phyloP scores from a whole-genome alignment of 2,113 vertebrate species.

The mouse (Mus musculus) region GRCm39 chr8:56769501-56770000 shows the following conservation, averaged over 20 bases:
- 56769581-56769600: not conserved
- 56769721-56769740: constrained; percentile 16
- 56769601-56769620: constrained; percentile 9
- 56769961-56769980: constrained; percentile 31
- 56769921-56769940: not conserved
- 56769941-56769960: not conserved
- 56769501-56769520: too few species aligned
- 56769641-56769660: constrained; percentile 13
- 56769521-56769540: not conserved
- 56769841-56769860: not conserved
- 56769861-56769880: not conserved
- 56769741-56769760: not conserved
- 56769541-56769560: not conserved
- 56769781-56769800: not conserved
- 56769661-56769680: not conserved
- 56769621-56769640: not conserved
- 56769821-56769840: not conserved
- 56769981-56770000: not conserved
- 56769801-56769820: not conserved
- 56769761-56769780: not conserved
- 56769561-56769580: not conserved
- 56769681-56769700: constrained; percentile 27
- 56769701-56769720: not conserved
- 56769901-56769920: not conserved
- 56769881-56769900: not conserved